Evolutionary conservation across 2,113 vertebrate genomes (phyloP), one percentile per base, ranked within the genome.

Genomic region (Varanus salvator): DNA sequence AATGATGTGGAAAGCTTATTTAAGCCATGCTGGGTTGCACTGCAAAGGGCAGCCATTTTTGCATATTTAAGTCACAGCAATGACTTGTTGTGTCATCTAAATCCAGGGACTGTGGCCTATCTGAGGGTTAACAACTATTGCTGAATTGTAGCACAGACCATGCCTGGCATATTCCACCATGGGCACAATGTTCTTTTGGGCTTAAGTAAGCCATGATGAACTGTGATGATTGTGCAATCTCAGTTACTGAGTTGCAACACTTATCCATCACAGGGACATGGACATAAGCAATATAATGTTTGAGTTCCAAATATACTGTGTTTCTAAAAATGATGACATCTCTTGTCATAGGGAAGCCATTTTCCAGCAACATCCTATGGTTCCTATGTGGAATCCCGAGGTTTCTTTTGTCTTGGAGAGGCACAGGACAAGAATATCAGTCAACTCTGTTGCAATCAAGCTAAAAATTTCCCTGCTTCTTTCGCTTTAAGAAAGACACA

Each of bases 401-500:
- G 2, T 8, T 76, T 50, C 9, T 27, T 77, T 29, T 84, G 71
- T 27, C 48, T 34, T 66, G 12, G n/a, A 48, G 48, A 89, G n/a
- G 3, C 8, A 84, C 44, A 29, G n/a, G 64, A 23, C 72, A 89
- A 76, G 72, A 76, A 84, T 76, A 8, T 84, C 75, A 89, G 44
- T 60, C 12, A 74, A 48, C n/a, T 82, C 80, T 74, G 34, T 38
- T 75, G 69, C 60, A 69, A 80, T 44, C 31, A 48, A 89, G 38
- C 12, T 19, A 83, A n/a, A 44, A 64, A 27, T 9, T 57, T 31
- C 84, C 71, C 80, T 64, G 69, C 17, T 81, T 88, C 52, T 60
- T 74, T 44, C 74, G 25, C 50, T 82, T 88, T 74, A 34, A 25
- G 80, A 84, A 89, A 89, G 69, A 74, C 54, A 82, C 34, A 89